phyloP scores from a whole-genome alignment of 2,113 vertebrate species.

The rat (Rattus norvegicus) region GRCr8 NC_086033.1:89131001-89131500 shows the following conservation, averaged over 20 bases:
- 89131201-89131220: background rate
- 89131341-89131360: constrained; percentile 1
- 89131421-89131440: background rate
- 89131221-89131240: constrained; percentile 20
- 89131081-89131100: constrained; percentile 65
- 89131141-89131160: constrained; percentile 4
- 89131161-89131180: background rate
- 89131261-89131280: background rate
- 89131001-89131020: constrained; percentile 77
- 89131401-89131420: background rate
- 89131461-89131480: too few relatives aligned
- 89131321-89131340: background rate
- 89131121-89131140: constrained; percentile 21
- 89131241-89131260: background rate
- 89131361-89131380: background rate
- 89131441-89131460: too few relatives aligned
- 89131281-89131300: background rate
- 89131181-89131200: constrained; percentile 40
- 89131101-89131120: constrained; percentile 58
- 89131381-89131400: background rate
- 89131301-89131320: constrained; percentile 4
- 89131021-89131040: constrained; percentile 79
- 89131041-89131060: constrained; percentile 75
- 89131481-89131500: background rate
- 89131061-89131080: constrained; percentile 73